Evolutionary conservation across 2,888 invertebrate genomes (phyloP), one percentile per base, ranked within the genome.

Genomic region (Pollenia amentaria): DNA sequence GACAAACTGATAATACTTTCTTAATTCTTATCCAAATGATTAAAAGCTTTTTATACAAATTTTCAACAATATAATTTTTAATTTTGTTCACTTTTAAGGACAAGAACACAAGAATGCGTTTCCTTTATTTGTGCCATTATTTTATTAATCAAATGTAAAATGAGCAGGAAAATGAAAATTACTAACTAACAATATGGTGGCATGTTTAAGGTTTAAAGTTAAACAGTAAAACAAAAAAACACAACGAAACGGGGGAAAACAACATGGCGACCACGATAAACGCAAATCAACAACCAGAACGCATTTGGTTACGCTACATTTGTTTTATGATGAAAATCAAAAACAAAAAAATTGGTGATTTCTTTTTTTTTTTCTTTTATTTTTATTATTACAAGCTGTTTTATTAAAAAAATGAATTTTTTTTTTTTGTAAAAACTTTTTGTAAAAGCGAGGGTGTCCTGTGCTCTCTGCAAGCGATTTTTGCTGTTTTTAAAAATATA

Each of bases 101-200:
- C n/a, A 67, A 11, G 1, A 11, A 69, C 60, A 51, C 14, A 44
- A 38, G 18, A 64, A 51, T 69, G 18, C 14, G 16, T 21, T 16
- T 1, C 21, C 44, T 44, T n/a, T 12, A 29, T 38, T 65, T 76
- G 48, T 69, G 21, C 14, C 3, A 48, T 69, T 67, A 69, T 88
- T 73, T 89, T 89, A 85, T 89, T 88, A 88, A 88, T 87, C 84
- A 89, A 88, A 88, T 73, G 64, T 78, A 79, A 89, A 88, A 81
- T 82, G 83, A 89, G 80, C 79, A 83, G 84, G 69, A 88, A 87
- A 84, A 81, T 76, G 38, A 80, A 85, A 84, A 82, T 76, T 53
- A 81, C 82, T 75, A 65, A 73, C 72, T 69, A 78, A 82, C 87
- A 87, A 82, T 87, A 87, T 84, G 80, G 80, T 84, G 80, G 87